Base-by-base conservation (phyloP, 1,140 invertebrate species). In the Psilanteris sp. region DNA sequence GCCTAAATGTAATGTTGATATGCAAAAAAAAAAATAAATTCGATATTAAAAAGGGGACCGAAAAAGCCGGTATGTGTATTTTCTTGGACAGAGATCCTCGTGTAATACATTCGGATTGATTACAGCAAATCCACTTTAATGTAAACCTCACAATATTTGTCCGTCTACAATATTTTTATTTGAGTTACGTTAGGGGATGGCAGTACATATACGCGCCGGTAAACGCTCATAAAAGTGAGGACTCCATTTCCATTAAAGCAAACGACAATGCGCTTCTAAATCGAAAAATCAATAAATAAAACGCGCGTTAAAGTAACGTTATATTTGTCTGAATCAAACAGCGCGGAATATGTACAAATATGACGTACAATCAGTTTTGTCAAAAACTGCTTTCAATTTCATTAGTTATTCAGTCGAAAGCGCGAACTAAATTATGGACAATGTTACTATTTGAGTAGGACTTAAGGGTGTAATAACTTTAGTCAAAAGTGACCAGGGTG, bases 211-310 rank as follows among this genome's bases (percentile, higher is more conserved):
- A 48, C 29, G 37, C 26, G 27, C 7, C 18, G 13, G 39, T 55
- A 55, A 57, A 46, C 24, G 20, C 16, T 43, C 54, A 32, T 61
- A 61, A 46, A 61, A 34, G 15, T 22, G 39, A 54, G 54, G 18
- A 52, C 37, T 70, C 54, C 54, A 70, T 71, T 62, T 61, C 67
- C 24, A 48, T 55, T 54, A 54, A 52, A 41, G 43, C 29, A 43
- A 59, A 70, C 54, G 44, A 59, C 44, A 70, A 68, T 48, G 31
- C 26, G 11, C 27, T 43, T 20, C 46, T 61, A 61, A 61, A 71
- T 71, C 66, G 34, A 29, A 52, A 50, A 71, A 71, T 71, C 66
- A 61, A 71, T 71, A 61, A 62, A 61, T 62, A 62, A 54, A 71
- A 59, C 43, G 34, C 6, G 29, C 44, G 34, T 59, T 52, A 32